Evolutionary conservation across 2,113 vertebrate species (phyloP), one percentile per base, ranked within the genome.

Genomic region (Passer domesticus): DNA sequence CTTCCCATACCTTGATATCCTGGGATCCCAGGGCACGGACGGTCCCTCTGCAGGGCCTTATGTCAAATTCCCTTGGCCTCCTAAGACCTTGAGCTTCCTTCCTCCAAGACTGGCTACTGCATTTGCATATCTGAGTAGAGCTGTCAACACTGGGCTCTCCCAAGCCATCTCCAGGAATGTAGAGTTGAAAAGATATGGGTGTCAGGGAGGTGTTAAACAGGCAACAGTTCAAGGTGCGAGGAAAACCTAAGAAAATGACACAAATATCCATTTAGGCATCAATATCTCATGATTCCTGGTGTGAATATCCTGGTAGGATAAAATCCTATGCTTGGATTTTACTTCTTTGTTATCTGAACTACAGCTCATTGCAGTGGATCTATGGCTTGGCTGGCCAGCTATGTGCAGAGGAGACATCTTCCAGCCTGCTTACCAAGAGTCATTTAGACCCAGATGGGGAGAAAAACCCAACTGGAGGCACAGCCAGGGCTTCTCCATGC

Each of bases 141-240:
- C 94, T 96, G 72, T 80, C 88, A 25, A 98, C 15, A 13, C 99
- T 99, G n/a, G 95, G 81, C 13, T 64, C 72, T 16, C 97, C 98
- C 0, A 1, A 15, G 9, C 99, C 98, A 0, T 99, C 99, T 21
- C 97, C 98, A 15, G 98, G 97, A 63, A 99, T 44, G 10, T 88
- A 97, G 22, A 99, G 97, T 58, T 41, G 90, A 96, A 99, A 99
- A 25, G 84, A 97, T 98, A 99, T 97, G 6, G 98, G 96, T 60
- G 98, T 98, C 91, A 98, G 88, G 49, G 98, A 98, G 8, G 98
- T 98, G 91, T 99, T 99, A 84, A 53, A 98, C 83, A 99, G 98
- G 47, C 96, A 95, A 69, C 98, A 99, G 2, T 81, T 95, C 67
- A 98, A 64, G 13, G 97, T 98, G 35, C 12, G 58, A 75, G 98